These are phyloP conservation scores for Amblyteles armatorius DNA, from an alignment of 2,888 invertebrate species.

Conservation along the genomic window DNA sequence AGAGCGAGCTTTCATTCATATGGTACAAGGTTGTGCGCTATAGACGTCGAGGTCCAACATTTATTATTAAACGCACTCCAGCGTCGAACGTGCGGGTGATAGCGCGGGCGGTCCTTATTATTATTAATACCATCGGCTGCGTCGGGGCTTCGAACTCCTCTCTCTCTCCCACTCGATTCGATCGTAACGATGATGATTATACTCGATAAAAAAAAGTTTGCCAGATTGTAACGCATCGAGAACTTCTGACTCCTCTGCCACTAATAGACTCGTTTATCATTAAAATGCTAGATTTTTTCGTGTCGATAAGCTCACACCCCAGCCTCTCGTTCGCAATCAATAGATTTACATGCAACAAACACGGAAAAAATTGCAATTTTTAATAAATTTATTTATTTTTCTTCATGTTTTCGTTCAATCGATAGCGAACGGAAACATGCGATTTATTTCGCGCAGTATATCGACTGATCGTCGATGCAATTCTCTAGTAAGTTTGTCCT, in stretches of 20 bases:
- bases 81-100: slow-evolving; percentile 35
- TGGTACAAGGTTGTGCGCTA: slow-evolving; percentile 37
- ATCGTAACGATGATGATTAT: slow-evolving; percentile 46
- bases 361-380: background rate
- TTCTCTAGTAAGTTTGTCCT: background rate
- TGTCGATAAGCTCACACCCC: background rate
- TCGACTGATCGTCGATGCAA: background rate
- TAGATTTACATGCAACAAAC: background rate
- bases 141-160: slow-evolving; percentile 11
- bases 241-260: slow-evolving; percentile 40
- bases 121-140: slow-evolving; percentile 38
- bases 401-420: slow-evolving; percentile 19
- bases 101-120: slow-evolving; percentile 43
- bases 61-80: slow-evolving; percentile 49
- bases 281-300: background rate
- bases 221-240: slow-evolving; percentile 34
- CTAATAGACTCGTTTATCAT: slow-evolving; percentile 36
- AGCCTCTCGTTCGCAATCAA: background rate
- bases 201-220: background rate
- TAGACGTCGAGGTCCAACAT: slow-evolving; percentile 27
- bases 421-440: slow-evolving; percentile 38
- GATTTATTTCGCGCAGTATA: background rate
- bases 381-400: no score
- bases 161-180: slow-evolving; percentile 11
- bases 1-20: slow-evolving; percentile 53